Conservation (phyloP, 2,113 vertebrate genomes). For the Isurus oxyrinchus region DNA sequence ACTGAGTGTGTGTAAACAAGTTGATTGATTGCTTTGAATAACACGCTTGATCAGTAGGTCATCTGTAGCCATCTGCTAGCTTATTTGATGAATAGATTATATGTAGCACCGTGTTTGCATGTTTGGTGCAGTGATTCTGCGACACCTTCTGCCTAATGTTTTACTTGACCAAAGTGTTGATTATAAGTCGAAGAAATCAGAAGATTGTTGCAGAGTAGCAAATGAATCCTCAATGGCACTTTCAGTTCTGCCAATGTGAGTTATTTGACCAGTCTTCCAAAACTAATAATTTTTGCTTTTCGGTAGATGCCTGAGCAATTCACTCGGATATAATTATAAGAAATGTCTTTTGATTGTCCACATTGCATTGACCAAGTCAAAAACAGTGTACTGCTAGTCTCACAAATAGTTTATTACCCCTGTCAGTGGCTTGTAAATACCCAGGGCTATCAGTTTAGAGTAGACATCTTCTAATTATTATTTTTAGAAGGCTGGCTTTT, state of each 20-base stretch:
- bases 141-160: not conserved
- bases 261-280: not conserved
- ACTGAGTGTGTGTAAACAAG: not conserved
- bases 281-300: not conserved
- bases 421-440: not conserved
- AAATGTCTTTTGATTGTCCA: not conserved
- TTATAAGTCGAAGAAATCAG: not conserved
- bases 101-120: too few relatives aligned
- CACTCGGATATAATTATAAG: not conserved
- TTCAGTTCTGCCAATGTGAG: not conserved
- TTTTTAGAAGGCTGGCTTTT: slow-evolving; percentile 26
- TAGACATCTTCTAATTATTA: slow-evolving; percentile 11
- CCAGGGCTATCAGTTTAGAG: not conserved
- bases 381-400: not conserved
- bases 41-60: not conserved
- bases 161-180: not conserved
- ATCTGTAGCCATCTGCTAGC: not conserved
- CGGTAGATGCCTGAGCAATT: not conserved
- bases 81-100: not conserved
- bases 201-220: not conserved
- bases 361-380: not conserved
- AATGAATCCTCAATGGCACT: not conserved
- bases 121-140: too few relatives aligned
- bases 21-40: not conserved
- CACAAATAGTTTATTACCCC: slow-evolving; percentile 15